These are phyloP conservation scores for Odocoileus hemionus DNA, from an alignment of 2,113 vertebrate species.

Conservation along the genomic window DNA sequence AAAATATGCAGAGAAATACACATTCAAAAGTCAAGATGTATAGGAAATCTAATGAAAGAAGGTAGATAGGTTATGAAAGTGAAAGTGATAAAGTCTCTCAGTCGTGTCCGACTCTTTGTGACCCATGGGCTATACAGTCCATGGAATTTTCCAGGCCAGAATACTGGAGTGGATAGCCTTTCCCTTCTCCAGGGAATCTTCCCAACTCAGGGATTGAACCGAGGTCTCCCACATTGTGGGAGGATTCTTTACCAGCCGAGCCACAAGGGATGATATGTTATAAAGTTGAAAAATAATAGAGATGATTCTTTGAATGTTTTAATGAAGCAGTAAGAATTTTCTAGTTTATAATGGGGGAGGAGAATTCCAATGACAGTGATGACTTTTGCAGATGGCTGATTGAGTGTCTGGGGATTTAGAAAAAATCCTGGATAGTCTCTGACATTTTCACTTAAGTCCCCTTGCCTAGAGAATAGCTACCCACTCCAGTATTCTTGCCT, in stretches of 20 bases:
- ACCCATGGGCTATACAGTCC: not conserved
- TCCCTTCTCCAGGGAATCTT: not conserved
- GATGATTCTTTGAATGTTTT: not conserved
- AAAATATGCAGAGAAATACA: not conserved
- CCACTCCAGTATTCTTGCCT: not conserved
- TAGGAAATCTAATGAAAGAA: not conserved
- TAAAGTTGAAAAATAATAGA: not conserved
- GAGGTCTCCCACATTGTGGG: not conserved
- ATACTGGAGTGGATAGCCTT: not conserved
- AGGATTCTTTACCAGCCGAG: not conserved
- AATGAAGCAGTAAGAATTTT: not conserved
- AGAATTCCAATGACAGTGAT: not conserved
- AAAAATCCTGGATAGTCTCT: not conserved
- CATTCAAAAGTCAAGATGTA: not conserved
- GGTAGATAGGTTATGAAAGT: not conserved
- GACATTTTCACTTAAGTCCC: fast-evolving
- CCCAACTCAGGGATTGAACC: not conserved
- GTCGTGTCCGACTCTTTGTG: fast-evolving
- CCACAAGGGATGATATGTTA: not conserved
- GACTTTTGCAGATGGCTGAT: not conserved
- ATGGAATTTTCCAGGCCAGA: not conserved
- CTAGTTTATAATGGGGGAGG: not conserved
- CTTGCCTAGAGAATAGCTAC: not conserved
- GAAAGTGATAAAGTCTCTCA: not conserved
- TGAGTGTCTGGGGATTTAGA: not conserved